These are phyloP conservation scores for Hystrix cristata DNA, from an alignment of 2,113 vertebrate genomes.

Conservation along the genomic window DNA sequence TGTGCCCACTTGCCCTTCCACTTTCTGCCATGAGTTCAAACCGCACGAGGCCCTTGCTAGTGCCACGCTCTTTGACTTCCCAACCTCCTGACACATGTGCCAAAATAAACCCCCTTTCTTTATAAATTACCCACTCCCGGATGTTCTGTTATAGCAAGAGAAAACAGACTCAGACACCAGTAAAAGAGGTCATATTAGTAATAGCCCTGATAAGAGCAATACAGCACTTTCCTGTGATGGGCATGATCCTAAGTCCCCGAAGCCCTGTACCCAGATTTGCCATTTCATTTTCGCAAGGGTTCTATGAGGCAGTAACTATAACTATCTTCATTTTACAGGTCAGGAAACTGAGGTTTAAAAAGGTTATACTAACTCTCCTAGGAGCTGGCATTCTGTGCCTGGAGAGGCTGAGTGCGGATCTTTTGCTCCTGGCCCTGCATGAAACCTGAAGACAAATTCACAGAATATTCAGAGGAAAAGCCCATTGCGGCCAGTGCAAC, in stretches of 20 bases:
- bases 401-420: not conserved
- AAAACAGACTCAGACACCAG: not conserved
- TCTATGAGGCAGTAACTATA: not conserved
- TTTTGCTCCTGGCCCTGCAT: not conserved
- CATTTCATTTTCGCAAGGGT: not conserved
- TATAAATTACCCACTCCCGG: not conserved
- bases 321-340: conserved; percentile 25
- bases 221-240: not conserved
- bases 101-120: not conserved
- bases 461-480: not conserved
- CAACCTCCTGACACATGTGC: not conserved
- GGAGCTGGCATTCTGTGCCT: not conserved
- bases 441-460: not conserved
- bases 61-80: not conserved
- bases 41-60: not conserved
- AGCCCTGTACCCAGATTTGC: not conserved
- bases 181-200: conserved; percentile 30
- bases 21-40: not conserved
- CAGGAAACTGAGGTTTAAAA: not conserved
- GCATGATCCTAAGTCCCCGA: not conserved
- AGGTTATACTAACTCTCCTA: not conserved
- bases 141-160: not conserved
- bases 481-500: not conserved
- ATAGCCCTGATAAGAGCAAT: not conserved
- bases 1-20: not conserved